phyloP scores from a whole-genome alignment of 2,797 vertebrate species.

The Onychomys arenicola region DNA sequence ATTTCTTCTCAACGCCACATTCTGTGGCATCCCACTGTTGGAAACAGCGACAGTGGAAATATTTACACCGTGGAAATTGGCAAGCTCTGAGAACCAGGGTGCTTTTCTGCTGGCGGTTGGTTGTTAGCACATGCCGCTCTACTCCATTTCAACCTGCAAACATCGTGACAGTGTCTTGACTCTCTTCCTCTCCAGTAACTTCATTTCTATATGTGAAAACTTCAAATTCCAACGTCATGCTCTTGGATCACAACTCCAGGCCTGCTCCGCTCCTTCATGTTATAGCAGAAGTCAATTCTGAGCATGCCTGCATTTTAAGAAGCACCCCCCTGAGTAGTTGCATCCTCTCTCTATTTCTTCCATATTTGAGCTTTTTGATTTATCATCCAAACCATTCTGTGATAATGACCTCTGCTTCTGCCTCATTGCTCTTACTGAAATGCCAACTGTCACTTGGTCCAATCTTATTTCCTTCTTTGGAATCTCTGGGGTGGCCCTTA shows the following conservation, averaged over 20 bases:
- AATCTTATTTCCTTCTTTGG: background rate
- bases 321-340: background rate
- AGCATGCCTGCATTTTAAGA: background rate
- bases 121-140: background rate
- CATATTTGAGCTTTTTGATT: background rate
- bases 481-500: background rate
- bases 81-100: background rate
- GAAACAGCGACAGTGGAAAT: background rate
- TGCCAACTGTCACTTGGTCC: background rate
- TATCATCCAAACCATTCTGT: background rate
- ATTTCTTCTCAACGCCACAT: background rate
- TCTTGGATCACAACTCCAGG: background rate
- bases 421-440: constrained; percentile 23
- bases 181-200: background rate
- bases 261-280: background rate
- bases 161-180: background rate
- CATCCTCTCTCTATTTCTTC: background rate
- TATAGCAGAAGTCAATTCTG: background rate
- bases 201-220: background rate
- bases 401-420: background rate
- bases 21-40: background rate
- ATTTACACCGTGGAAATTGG: background rate
- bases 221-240: background rate
- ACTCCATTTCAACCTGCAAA: background rate
- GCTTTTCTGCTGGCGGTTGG: background rate